Evolutionary conservation across 2,888 invertebrate species (phyloP), one percentile per base, ranked within the genome.

Genomic region (Pterostichus madidus): DNA sequence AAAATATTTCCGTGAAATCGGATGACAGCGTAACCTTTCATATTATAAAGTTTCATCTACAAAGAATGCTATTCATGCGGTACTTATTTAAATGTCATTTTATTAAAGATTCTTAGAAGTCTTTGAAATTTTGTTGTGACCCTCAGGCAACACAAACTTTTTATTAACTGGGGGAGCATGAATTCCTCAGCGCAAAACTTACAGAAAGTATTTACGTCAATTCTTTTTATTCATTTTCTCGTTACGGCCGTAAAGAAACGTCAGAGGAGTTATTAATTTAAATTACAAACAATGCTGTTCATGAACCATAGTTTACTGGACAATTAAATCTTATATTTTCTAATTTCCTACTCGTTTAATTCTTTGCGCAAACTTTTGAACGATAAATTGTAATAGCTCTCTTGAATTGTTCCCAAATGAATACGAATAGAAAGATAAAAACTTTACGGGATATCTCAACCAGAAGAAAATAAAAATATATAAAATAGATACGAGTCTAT

Each of bases 1-100:
- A 56, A 56, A 56, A 56, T 56, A 56, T 24, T 49, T 64, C 35
- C 11, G 35, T 13, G 64, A 64, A 64, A 24, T 64, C 64, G 32
- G 31, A 64, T 39, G 64, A 32, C 64, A 64, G 24, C 59, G 59
- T 17, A 59, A 35, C 32, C 15, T 64, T 64, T 35, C 39, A 64
- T 35, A 64, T 39, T 64, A 64, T 64, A 64, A 64, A 64, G 64
- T 64, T 64, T 64, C 64, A 64, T 64, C 35, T 64, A 35, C 64
- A 64, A 64, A 64, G 64, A 35, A 64, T 64, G 64, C 64, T 64
- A 64, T 64, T 64, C 64, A 64, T 64, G 64, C 64, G 64, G 31
- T 71, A 71, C 68, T 71, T 71, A 56, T 76, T 39, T 53, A 52
- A 76, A 56, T 76, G 76, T 76, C 76, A 76, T 76, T 76, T 76